Evolutionary conservation across 2,113 vertebrate species (phyloP).

Genomic region (Paracanthobrama guichenoti): DNA sequence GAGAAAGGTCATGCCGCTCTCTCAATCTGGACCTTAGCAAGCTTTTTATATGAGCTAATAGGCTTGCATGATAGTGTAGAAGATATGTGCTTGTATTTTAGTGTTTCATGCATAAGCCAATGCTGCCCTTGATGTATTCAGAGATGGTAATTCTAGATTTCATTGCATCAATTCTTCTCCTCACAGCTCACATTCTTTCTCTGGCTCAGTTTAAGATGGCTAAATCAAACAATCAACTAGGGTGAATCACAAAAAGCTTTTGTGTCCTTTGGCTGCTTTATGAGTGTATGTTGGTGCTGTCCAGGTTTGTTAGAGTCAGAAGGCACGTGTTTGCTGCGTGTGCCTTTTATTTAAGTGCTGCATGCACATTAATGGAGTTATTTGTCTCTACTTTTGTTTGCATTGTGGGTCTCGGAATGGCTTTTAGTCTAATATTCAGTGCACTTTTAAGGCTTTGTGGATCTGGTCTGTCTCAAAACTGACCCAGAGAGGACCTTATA

Average conservation of each 20-base stretch:
- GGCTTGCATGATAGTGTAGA: background rate
- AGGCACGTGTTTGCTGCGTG: conserved; percentile 26
- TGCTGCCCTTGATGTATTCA: conserved; percentile 21
- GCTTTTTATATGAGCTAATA: conserved; percentile 4
- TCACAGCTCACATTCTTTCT: conserved; percentile 39
- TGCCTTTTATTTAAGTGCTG: conserved; percentile 18
- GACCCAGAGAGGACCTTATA: background rate
- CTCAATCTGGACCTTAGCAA: background rate
- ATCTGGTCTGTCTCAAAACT: conserved; percentile 26
- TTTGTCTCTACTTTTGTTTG: conserved; percentile 25
- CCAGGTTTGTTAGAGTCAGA: background rate
- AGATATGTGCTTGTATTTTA: conserved; percentile 12
- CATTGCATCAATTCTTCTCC: conserved; percentile 50
- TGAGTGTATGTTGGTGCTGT: background rate
- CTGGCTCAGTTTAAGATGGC: background rate
- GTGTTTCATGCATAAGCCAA: conserved; percentile 16
- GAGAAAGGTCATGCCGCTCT: background rate
- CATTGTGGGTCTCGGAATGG: background rate
- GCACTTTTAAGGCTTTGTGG: background rate
- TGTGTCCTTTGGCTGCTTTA: conserved; percentile 16
- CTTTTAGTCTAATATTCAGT: conserved; percentile 9
- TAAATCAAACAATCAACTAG: background rate
- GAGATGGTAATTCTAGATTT: conserved; percentile 48
- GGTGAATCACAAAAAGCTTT: conserved; percentile 1
- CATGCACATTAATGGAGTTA: background rate